Evolutionary conservation across 2,797 vertebrate genomes (phyloP), one percentile per base, ranked within the genome.

Genomic region (Danio jaintianensis): DNA sequence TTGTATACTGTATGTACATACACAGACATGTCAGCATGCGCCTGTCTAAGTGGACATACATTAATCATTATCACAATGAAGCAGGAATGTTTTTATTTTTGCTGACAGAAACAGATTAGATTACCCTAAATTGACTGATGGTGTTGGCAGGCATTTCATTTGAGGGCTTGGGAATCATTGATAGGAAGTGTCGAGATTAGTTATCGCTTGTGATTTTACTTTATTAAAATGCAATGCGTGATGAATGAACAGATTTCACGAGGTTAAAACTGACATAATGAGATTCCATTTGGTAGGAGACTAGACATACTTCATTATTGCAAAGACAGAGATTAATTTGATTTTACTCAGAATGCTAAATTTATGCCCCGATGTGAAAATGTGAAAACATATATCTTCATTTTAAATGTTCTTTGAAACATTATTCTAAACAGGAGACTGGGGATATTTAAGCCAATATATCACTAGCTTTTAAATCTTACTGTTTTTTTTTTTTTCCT

Each of bases 31-130:
- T 22, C 12, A 7, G 45, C 15, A 20, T 72, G 16, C 38, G 58
- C 4, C 3, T 55, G 68, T 73, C 16, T 63, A 43, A 79, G 10
- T 43, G 47, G 36, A 79, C 67, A 62, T 70, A 16, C 47, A 74
- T 75, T 74, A 81, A 75, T 75, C 69, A 79, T 61, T 61, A 68
- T 61, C 58, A 53, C 9, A 78, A 73, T 56, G 47, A 69, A 53
- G 50, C 59, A 71, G 67, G 66, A 79, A 62, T 73, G 62, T 64
- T 58, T 67, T 52, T 72, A 67, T 78, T 68, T 79, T 83, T 83
- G 69, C 69, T 69, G 76, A 68, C 63, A 75, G 79, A 70, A 78
- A 84, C 29, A 81, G 52, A 82, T 84, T 70, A 75, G 47, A 82
- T 75, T 58, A 82, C 10, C 36, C 66, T 50, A 75, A 63, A 81